Percentiles rank a stretch among this genome's conserved stretches.
Conservation (phyloP, 2,113 vertebrate genomes). For the Microcebus jonahi region DNA sequence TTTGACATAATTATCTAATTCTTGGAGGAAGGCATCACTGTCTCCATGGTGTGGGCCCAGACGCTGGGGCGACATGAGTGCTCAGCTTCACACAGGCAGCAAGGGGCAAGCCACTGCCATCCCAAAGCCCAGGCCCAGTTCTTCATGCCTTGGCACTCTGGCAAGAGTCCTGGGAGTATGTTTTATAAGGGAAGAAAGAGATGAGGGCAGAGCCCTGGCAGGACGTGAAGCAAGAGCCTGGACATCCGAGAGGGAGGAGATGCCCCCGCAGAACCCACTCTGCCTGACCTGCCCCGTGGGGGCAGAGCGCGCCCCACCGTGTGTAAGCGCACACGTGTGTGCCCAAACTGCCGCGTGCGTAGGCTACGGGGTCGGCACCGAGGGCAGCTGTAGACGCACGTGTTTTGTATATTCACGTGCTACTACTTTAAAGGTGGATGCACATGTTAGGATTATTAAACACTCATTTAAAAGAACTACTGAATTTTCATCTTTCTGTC, state of each 20-base stretch:
- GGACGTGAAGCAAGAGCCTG: not conserved
- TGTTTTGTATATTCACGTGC: not conserved
- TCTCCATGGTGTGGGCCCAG: not conserved
- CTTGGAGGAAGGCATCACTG: not conserved
- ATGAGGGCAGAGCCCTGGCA: not conserved
- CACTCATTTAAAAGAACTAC: not conserved
- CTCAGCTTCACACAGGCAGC: not conserved
- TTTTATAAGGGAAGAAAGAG: not conserved
- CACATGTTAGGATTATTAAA: not conserved
- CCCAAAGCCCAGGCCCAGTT: not conserved
- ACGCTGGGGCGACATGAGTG: not conserved
- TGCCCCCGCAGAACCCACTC: not conserved
- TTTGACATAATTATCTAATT: not conserved
- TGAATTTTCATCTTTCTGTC: not conserved
- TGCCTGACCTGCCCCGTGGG: not conserved
- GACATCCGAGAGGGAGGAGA: not conserved
- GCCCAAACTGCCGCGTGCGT: not conserved
- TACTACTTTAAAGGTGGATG: not conserved
- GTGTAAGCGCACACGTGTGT: not conserved
- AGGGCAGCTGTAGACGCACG: not conserved
- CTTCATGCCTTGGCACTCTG: not conserved
- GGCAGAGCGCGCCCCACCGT: fast-evolving
- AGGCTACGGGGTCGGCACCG: not conserved
- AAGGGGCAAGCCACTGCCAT: not conserved
- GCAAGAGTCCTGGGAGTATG: not conserved